Evolutionary conservation across 2,888 invertebrate species (phyloP).

Genomic region (Nasonia oneida): DNA sequence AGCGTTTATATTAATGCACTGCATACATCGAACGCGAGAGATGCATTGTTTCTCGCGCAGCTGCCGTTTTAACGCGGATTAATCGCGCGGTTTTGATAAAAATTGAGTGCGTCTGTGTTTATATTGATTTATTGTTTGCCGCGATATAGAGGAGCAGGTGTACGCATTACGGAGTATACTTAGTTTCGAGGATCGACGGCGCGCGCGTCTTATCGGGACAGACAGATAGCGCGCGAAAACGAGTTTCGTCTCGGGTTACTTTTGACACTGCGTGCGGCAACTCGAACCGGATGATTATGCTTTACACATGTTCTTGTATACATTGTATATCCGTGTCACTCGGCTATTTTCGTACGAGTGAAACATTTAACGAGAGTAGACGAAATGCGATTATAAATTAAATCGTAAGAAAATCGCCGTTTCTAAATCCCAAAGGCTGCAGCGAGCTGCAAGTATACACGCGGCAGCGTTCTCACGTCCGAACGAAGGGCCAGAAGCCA

Average conservation of each 20-base stretch:
- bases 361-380: too few relatives aligned
- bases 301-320: neutral
- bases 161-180: neutral
- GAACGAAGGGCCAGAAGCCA: neutral
- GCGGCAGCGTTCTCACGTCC: neutral
- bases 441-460: neutral
- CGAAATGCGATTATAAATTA: too few relatives aligned
- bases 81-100: neutral
- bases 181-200: neutral
- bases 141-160: neutral
- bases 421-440: neutral
- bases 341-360: neutral
- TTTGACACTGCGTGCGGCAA: neutral
- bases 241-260: conserved; percentile 17
- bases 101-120: neutral
- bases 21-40: neutral
- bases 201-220: neutral
- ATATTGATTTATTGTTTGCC: neutral
- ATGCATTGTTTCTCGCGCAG: neutral
- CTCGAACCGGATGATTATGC: neutral
- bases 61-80: neutral
- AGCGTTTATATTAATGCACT: neutral
- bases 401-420: neutral
- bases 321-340: neutral
- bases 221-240: conserved; percentile 10